Base-by-base conservation (phyloP, 37 sponge, comb jelly and placozoan genomes). In the Cladorhizidae sp. region DNA sequence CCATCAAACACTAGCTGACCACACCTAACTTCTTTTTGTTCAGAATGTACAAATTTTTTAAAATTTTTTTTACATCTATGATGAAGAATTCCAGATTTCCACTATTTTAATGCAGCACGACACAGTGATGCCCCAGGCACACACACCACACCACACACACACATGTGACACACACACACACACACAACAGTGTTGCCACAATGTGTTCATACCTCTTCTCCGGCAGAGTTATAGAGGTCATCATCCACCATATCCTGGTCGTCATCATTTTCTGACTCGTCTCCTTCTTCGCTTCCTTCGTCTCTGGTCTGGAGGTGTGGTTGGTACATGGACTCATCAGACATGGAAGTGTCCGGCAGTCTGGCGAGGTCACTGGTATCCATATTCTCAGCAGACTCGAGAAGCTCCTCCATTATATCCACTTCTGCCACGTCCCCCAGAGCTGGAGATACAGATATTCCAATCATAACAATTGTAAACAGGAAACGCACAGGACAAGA, bases 171-270 rank as follows among this genome's bases (percentile, higher is more conserved):
- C 17, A 40, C 40, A 72, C 18, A 45, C 8, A 22, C 50, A 72
- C 50, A 43, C 12, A 45, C 17, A 21, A 72, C 50, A 25, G 50
- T 43, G 37, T 45, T 45, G 9, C 49, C 9, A 45, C 49, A 45
- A 74, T 25, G 57, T 71, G 50, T 77, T 49, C 82, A 73, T 45
- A 82, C 79, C 83, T 95, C 98, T 76, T 98, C 95, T 11, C 95
- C 95, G 0, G 95, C 95, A 8, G 95, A 94, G 77, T 94, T 94
- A 64, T 50, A 89, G 56, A 84, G 84, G 73, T 94, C 98, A 2
- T 83, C 91, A 22, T 91, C 92, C 23, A 74, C 83, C 8, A 67
- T 73, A 18, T 81, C 79, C 9, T 71, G 67, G 18, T 80, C 78
- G 28, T 73, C 74, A 12, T 80, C 77, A 23, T 45, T 37, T 41